phyloP scores from a whole-genome alignment of 2,797 vertebrate species.

The Scarus forsteni region DNA sequence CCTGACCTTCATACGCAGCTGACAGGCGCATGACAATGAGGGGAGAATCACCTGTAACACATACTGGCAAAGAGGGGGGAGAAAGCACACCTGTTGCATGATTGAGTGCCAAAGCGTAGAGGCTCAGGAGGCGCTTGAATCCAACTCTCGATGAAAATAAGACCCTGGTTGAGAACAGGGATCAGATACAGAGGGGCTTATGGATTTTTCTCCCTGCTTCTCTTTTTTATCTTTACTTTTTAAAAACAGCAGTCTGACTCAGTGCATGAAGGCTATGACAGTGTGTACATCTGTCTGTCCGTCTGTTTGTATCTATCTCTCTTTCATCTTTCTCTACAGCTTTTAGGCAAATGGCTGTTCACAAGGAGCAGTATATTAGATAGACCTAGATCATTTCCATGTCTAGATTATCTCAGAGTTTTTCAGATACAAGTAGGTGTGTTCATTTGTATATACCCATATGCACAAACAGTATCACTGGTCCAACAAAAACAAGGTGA shows the following conservation, averaged over 20 bases:
- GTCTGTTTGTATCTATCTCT: too few relatives aligned
- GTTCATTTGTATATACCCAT: too few relatives aligned
- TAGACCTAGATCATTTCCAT: too few relatives aligned
- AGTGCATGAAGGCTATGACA: slow-evolving; percentile 10
- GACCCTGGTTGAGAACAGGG: slow-evolving; percentile 22
- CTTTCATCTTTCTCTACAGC: too few relatives aligned
- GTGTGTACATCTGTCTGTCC: not conserved
- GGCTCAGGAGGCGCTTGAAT: slow-evolving; percentile 35
- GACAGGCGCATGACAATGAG: slow-evolving; percentile 73
- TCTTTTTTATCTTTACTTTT: slow-evolving; percentile 12
- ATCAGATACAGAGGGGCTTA: slow-evolving; percentile 36
- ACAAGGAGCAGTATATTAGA: too few relatives aligned
- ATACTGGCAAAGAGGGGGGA: slow-evolving; percentile 4
- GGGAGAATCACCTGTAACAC: slow-evolving; percentile 60
- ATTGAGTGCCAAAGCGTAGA: slow-evolving; percentile 25
- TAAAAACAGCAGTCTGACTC: not conserved
- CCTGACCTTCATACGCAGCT: slow-evolving; percentile 75
- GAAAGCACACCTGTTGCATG: slow-evolving; percentile 68
- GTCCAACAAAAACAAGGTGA: too few relatives aligned
- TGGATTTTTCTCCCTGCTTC: slow-evolving; percentile 33
- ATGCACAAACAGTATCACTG: too few relatives aligned
- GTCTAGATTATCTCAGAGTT: too few relatives aligned
- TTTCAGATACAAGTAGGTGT: too few relatives aligned
- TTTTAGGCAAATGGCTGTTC: too few relatives aligned
- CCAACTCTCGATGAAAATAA: slow-evolving; percentile 35